Conservation (phyloP, 2,797 vertebrate genomes). For the Trachops cirrhosus region DNA sequence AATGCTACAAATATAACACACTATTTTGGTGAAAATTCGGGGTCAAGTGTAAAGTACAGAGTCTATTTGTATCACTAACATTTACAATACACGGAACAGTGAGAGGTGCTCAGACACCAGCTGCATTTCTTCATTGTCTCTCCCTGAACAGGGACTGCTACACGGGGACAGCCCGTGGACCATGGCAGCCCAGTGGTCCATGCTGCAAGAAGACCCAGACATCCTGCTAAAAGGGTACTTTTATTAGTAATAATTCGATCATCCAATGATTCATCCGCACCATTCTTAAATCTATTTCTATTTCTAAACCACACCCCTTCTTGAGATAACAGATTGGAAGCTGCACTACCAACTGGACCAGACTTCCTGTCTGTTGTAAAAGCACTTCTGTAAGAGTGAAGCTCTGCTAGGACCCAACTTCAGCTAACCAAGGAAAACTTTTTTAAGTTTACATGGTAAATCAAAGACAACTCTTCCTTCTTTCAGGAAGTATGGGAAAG, state of each 20-base stretch:
- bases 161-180: fast-evolving
- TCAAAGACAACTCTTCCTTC: not conserved
- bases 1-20: not conserved
- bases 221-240: not conserved
- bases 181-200: not conserved
- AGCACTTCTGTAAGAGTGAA: not conserved
- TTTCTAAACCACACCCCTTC: not conserved
- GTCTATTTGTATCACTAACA: not conserved
- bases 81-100: not conserved
- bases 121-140: not conserved
- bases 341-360: not conserved
- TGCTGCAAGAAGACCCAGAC: not conserved
- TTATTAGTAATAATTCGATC: not conserved
- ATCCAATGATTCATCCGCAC: not conserved
- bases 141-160: not conserved
- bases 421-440: not conserved
- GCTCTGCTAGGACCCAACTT: not conserved
- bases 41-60: not conserved
- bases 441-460: not conserved
- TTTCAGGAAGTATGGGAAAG: not conserved
- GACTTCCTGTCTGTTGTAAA: not conserved
- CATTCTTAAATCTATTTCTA: not conserved
- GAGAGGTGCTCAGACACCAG: too few relatives aligned
- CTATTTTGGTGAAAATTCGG: not conserved
- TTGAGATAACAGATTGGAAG: not conserved